Percentiles rank a stretch among this genome's conserved stretches.
Conservation (phyloP, 2,113 vertebrate species). For the Marmota flaviventris region DNA sequence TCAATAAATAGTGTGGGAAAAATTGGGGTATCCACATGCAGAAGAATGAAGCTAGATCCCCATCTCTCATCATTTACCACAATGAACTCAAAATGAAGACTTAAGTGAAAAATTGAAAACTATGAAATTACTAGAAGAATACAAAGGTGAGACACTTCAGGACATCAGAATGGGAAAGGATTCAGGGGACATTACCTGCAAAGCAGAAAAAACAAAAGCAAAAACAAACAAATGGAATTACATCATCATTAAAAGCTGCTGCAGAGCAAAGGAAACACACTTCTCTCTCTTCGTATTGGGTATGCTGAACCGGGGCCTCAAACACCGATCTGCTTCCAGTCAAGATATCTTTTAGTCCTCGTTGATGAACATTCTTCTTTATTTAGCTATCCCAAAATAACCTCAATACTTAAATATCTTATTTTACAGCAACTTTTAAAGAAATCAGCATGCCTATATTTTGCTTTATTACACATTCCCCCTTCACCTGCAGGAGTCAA, state of each 20-base stretch:
- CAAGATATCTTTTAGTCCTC: background rate
- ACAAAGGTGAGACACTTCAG: background rate
- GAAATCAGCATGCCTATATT: background rate
- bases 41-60: background rate
- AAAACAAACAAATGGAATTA: background rate
- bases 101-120: background rate
- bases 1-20: background rate
- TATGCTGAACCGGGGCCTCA: background rate
- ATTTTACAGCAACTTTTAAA: conserved; percentile 36
- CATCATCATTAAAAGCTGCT: background rate
- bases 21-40: background rate
- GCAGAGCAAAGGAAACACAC: background rate
- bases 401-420: background rate
- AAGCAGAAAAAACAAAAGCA: background rate
- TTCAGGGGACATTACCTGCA: background rate
- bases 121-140: background rate
- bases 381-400: background rate
- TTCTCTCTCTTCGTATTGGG: background rate
- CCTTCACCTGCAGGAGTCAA: background rate
- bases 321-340: background rate
- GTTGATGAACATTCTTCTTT: background rate
- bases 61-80: background rate
- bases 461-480: background rate
- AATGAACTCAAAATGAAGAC: background rate
- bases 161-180: background rate